Evolutionary conservation across 2,113 vertebrate genomes (phyloP), one percentile per base, ranked within the genome.

Genomic region (Nyctereutes procyonoides): DNA sequence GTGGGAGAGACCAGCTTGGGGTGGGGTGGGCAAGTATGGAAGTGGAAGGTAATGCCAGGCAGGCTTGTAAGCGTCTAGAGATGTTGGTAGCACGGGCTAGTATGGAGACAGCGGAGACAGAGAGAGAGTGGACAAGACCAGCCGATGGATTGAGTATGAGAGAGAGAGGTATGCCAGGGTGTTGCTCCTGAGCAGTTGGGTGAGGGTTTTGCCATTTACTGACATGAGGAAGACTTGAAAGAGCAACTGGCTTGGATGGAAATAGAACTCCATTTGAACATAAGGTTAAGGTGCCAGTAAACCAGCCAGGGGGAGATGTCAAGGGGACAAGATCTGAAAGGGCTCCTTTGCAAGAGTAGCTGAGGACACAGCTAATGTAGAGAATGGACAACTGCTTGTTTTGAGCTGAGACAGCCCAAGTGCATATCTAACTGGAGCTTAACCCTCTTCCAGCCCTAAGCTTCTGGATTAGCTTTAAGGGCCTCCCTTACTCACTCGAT

Each of bases 391-490:
- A 35, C 9, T 0, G 51, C 56, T 38, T 22, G 51, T 24, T 90
- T 84, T 76, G 76, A 60, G 38, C 83, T n/a, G 67, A 93, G 92
- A 97, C 97, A 97, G 97, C 97, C 85, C 95, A 95, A 97, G 97
- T 17, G 16, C 88, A 51, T 73, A 80, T 97, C 96, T 98, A 97
- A 97, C 88, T 88, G 95, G 94, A 71, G 97, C 69, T 96, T 98
- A 98, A 96, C 98, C 97, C 74, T 96, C 92, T 93, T 94, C 0
- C 8, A 93, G 91, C 96, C 95, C 17, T 69, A 97, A 97, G 98
- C 4, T 53, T 96, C 96, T 97, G 92, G 96, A 97, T 98, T 98
- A 98, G 87, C 15, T 0, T 62, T n/a, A 17, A 98, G 95, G 93
- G 35, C 71, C 80, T 88, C 77, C 35, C 32, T 26, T 56, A 28